Evolutionary conservation across 2,113 vertebrate genomes (phyloP).

Genomic region (human (Homo sapiens)): GRCh38 chr18:53235001-53235500

Average conservation of each 20-base stretch:
- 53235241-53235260: constrained; percentile 74
- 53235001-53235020: constrained; percentile 52
- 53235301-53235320: constrained; percentile 71
- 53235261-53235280: constrained; percentile 79
- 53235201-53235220: constrained; percentile 78
- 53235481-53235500: neutral
- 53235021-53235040: constrained; percentile 68
- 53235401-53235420: constrained; percentile 35
- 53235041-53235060: constrained; percentile 76
- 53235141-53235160: constrained; percentile 68
- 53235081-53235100: constrained; percentile 73
- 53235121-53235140: constrained; percentile 67
- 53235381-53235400: constrained; percentile 69
- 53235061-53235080: constrained; percentile 68
- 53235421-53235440: neutral
- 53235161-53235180: constrained; percentile 69
- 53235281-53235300: constrained; percentile 69
- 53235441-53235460: neutral
- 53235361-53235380: constrained; percentile 59
- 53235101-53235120: constrained; percentile 70
- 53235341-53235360: constrained; percentile 78
- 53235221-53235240: constrained; percentile 74
- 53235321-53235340: constrained; percentile 68
- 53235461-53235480: neutral
- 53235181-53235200: constrained; percentile 74